These are phyloP conservation scores for Temnothorax rugatulus DNA, from an alignment of 2,888 invertebrate genomes.

Conservation along the genomic window DNA sequence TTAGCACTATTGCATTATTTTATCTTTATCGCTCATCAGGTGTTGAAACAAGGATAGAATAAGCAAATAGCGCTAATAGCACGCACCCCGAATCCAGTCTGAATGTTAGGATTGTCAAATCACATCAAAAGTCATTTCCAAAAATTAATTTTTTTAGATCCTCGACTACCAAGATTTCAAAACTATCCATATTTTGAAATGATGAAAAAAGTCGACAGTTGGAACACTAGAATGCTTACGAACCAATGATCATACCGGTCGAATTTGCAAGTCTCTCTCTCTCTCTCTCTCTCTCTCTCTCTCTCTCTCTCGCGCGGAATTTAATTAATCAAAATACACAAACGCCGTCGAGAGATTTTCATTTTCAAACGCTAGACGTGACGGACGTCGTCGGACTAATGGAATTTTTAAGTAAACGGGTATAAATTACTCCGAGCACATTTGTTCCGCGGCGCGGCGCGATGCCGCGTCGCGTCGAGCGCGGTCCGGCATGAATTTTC, in stretches of 20 bases:
- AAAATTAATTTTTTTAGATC: not conserved
- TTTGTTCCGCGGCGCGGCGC: slow-evolving; percentile 56
- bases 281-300: not conserved
- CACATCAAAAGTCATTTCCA: not conserved
- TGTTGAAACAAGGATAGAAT: no score
- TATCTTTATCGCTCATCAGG: no score
- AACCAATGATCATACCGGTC: not conserved
- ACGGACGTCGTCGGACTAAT: slow-evolving; percentile 64
- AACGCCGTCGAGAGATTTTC: slow-evolving; percentile 41
- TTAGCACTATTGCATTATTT: no score
- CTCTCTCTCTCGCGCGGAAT: slow-evolving; percentile 27
- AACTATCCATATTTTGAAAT: not conserved
- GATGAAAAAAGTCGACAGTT: not conserved
- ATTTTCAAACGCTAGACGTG: slow-evolving; percentile 32
- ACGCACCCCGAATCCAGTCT: no score
- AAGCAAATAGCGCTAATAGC: no score
- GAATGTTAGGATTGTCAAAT: not conserved
- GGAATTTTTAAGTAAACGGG: slow-evolving; percentile 76
- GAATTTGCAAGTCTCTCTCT: not conserved
- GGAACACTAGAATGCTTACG: not conserved
- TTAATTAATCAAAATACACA: slow-evolving; percentile 77
- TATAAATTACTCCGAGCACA: slow-evolving; percentile 68
- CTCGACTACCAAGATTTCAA: not conserved
- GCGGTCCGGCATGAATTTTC: slow-evolving; percentile 66
- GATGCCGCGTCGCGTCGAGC: slow-evolving; percentile 40